Base-by-base conservation (phyloP, 2,888 invertebrate genomes). In the Drosophila kambysellisi region DNA sequence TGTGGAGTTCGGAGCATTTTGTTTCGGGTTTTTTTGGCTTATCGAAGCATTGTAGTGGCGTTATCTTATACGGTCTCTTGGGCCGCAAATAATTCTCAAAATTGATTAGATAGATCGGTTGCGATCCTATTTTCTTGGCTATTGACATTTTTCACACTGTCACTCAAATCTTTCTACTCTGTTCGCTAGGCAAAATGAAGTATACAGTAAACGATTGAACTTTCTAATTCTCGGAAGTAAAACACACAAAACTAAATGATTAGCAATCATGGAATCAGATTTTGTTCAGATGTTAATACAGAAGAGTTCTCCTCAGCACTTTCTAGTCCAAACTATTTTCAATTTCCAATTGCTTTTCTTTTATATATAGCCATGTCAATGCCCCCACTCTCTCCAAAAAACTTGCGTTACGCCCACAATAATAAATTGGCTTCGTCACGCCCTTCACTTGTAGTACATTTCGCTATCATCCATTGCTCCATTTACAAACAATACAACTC, bases 61-160 rank as follows among this genome's bases (percentile, higher is more conserved):
- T 53, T 29, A 61, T 39, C 58, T 74, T 52, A 1, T 70, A 32
- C 11, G 67, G 33, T 37, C 54, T 30, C 37, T 77, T 66, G 17
- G 78, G 86, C 15, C 56, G 67, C 11, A 83, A 68, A 58, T 83
- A 83, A 4, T 70, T 46, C 51, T 83, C 83, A 67, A 82, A 88
- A 35, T 88, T 85, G 32, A 85, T 69, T 32, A 80, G 39, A 65
- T 88, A 82, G 32, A 81, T 74, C 3, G 59, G 46, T 1, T 68
- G 59, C 7, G 65, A 37, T 2, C 53, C n/a, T 11, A 43, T 37
- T 17, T 4, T 37, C 12, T 32, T 43, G 9, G 11, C 4, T n/a
- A 9, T n/a, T 11, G 48, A 8, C 61, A 69, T 59, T 9, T 33
- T 33, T 17, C 5, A 8, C 9, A 6, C 9, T n/a, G 9, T 2